These are phyloP conservation scores for Stenoptilia bipunctidactyla DNA, from an alignment of 2,888 invertebrate genomes.

Conservation along the genomic window DNA sequence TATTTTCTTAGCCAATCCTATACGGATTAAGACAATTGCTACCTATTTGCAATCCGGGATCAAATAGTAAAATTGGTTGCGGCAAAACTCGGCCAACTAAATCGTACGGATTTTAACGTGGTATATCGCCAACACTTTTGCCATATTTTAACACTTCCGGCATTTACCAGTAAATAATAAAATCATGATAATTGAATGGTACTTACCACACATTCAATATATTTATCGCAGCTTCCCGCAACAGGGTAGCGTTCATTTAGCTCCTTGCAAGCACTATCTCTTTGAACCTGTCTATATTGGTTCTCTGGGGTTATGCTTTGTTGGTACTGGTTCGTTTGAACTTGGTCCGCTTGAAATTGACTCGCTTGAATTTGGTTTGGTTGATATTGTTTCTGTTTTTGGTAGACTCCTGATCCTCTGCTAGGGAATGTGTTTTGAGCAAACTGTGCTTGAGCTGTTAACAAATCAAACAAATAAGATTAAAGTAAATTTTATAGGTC, in stretches of 20 bases:
- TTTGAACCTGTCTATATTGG: slow-evolving; percentile 18
- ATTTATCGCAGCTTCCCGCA: slow-evolving; percentile 80
- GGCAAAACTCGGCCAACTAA: no score
- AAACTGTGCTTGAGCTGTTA: background rate
- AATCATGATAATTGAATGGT: no score
- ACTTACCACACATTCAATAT: slow-evolving; percentile 76
- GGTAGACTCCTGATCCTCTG: background rate
- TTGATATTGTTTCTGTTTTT: background rate
- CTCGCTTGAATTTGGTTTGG: background rate
- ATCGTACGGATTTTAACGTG: no score
- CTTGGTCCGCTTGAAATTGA: slow-evolving; percentile 8
- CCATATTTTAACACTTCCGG: no score
- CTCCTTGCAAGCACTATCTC: slow-evolving; percentile 69
- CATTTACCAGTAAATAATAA: no score
- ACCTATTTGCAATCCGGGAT: no score
- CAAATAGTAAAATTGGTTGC: no score
- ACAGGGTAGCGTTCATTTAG: slow-evolving; percentile 78
- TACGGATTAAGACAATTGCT: no score
- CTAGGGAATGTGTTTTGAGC: background rate
- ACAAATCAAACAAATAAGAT: background rate
- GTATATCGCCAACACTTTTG: no score
- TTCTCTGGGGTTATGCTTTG: slow-evolving; percentile 11
- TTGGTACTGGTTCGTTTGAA: slow-evolving; percentile 12
- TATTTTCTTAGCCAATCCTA: no score
- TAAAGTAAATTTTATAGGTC: background rate